A percentile compares a stretch with the other conserved stretches of the same genome.
Evolutionary conservation across 2,888 invertebrate species (phyloP).

Genomic region (Nesidiocoris tenuis): DNA sequence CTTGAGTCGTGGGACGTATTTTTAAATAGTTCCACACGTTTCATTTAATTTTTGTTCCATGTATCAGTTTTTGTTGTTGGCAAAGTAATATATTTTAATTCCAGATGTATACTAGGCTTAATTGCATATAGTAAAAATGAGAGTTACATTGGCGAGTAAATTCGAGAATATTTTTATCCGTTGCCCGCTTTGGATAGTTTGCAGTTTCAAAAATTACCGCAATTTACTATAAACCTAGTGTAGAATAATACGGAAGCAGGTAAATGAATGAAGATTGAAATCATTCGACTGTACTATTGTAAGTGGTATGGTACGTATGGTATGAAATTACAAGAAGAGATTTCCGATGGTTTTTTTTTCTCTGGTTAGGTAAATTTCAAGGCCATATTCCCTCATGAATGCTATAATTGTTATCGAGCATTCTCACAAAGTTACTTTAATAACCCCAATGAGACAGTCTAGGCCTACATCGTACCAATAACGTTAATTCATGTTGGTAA

Average conservation of each 20-base stretch:
- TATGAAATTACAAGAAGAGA: not conserved
- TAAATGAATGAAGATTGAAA: not conserved
- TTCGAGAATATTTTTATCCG: not conserved
- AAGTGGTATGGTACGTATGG: not conserved
- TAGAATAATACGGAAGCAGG: not conserved
- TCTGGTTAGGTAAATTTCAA: too few relatives aligned
- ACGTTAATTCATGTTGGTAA: too few relatives aligned
- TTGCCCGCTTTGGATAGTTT: not conserved
- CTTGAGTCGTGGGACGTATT: not conserved
- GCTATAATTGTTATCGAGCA: too few relatives aligned
- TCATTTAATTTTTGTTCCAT: not conserved
- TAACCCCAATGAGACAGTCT: too few relatives aligned
- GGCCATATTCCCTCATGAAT: too few relatives aligned
- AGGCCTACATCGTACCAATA: too few relatives aligned
- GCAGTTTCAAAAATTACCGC: not conserved
- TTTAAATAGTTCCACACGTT: not conserved
- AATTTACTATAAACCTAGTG: not conserved
- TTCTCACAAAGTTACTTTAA: too few relatives aligned
- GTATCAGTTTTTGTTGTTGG: not conserved
- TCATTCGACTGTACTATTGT: not conserved
- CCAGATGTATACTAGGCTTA: not conserved
- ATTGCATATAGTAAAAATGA: not conserved
- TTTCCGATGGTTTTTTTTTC: too few relatives aligned
- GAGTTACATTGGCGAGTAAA: not conserved
- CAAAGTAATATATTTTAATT: not conserved